Conservation (phyloP, 2,797 vertebrate genomes). For the Scleropages formosus region DNA sequence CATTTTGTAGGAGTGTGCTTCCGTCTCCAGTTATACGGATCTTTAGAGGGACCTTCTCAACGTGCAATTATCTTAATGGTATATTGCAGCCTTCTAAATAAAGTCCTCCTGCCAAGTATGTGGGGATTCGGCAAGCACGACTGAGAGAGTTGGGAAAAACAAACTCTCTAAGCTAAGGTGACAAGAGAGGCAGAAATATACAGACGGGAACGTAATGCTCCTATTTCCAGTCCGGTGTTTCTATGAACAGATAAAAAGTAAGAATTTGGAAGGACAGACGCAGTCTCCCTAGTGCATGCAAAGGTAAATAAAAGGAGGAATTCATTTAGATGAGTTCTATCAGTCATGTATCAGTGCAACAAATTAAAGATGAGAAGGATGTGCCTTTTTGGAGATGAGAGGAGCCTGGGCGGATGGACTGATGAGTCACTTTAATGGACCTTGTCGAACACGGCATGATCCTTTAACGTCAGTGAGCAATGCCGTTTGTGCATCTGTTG, state of each 20-base stretch:
- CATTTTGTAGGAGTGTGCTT: constrained; percentile 42
- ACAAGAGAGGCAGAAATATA: constrained; percentile 49
- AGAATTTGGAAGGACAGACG: constrained; percentile 2
- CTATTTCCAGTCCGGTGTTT: background rate
- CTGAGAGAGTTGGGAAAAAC: constrained; percentile 59
- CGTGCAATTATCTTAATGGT: constrained; percentile 80
- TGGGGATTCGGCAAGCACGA: constrained; percentile 62
- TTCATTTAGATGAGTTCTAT: too few species aligned
- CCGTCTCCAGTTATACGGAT: constrained; percentile 49
- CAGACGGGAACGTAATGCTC: constrained; percentile 13
- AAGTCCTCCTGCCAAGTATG: constrained; percentile 68
- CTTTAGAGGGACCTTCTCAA: constrained; percentile 69
- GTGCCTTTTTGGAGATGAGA: too few species aligned
- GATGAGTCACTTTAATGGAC: constrained; percentile 59
- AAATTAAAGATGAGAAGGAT: too few species aligned
- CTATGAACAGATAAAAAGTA: constrained; percentile 3
- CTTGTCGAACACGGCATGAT: constrained; percentile 48
- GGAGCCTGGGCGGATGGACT: too few species aligned
- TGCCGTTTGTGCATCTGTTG: background rate
- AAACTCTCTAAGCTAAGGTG: constrained; percentile 51
- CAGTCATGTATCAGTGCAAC: too few species aligned
- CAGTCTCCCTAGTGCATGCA: constrained; percentile 32
- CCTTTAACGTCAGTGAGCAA: background rate
- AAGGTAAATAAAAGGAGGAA: too few species aligned
- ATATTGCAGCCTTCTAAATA: constrained; percentile 77